Conservation (phyloP, 1,140 invertebrate species). For the Archegozetes longisetosus region DNA sequence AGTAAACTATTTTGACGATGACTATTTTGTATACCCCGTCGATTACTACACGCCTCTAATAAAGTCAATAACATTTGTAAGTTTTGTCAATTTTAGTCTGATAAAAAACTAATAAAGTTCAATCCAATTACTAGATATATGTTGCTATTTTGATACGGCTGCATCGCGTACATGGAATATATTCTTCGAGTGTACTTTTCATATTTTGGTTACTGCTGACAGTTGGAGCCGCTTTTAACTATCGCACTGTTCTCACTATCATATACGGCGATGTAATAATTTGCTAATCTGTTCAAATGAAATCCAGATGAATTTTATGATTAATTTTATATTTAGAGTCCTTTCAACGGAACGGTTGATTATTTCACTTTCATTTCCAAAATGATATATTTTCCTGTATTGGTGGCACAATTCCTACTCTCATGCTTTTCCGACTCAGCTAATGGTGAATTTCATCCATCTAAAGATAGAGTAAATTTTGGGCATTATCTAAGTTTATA, state of each 20-base stretch:
- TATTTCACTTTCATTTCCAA: constrained; percentile 41
- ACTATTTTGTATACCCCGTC: not conserved
- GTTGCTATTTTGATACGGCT: not conserved
- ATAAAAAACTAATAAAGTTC: too few relatives aligned
- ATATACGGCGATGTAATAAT: not conserved
- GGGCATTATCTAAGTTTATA: not conserved
- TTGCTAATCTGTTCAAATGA: too few relatives aligned
- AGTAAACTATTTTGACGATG: not conserved
- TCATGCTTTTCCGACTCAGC: constrained; percentile 57
- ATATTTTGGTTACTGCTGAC: constrained; percentile 8
- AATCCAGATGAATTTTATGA: too few relatives aligned
- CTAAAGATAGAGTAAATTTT: not conserved
- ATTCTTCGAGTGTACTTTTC: constrained; percentile 8
- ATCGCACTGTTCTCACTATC: not conserved
- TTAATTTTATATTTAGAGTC: too few relatives aligned
- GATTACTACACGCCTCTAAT: constrained; percentile 9
- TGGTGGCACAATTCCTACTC: constrained; percentile 52
- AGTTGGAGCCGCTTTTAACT: not conserved
- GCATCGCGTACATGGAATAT: constrained; percentile 8
- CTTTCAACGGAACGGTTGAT: not conserved
- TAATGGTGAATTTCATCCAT: not conserved
- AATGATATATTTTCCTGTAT: constrained; percentile 60
- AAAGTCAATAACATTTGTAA: constrained; percentile 7
- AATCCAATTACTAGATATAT: not conserved
- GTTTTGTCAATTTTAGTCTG: too few relatives aligned